Evolutionary conservation across 2,888 invertebrate genomes (phyloP).

Genomic region (Cephus spinipes): DNA sequence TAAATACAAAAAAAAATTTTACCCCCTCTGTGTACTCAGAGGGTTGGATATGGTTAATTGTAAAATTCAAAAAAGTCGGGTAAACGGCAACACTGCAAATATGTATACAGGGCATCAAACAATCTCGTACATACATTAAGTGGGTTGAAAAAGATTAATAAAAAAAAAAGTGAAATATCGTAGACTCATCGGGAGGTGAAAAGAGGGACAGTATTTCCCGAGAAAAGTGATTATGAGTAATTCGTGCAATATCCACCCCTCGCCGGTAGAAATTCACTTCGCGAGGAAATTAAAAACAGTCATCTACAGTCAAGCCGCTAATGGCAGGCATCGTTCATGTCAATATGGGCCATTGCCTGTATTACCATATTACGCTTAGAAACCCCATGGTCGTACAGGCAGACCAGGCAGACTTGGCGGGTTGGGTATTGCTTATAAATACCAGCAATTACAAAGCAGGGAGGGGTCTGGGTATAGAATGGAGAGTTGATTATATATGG

Average conservation of each 20-base stretch:
- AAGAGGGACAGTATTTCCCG: constrained; percentile 9
- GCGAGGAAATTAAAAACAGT: constrained; percentile 66
- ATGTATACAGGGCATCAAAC: not conserved
- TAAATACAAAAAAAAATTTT: not conserved
- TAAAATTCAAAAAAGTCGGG: not conserved
- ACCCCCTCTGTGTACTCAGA: not conserved
- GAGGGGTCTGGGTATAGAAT: constrained; percentile 34
- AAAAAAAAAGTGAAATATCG: not conserved
- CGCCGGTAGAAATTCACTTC: constrained; percentile 61
- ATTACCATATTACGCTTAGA: constrained; percentile 65
- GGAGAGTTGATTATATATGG: constrained; percentile 50
- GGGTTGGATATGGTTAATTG: not conserved
- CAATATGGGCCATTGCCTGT: constrained; percentile 67
- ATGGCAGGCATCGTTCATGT: constrained; percentile 66
- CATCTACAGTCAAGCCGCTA: constrained; percentile 55
- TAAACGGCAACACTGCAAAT: not conserved
- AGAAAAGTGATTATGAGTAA: constrained; percentile 60
- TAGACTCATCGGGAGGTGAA: not conserved
- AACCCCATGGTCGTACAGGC: constrained; percentile 26
- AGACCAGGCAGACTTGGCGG: constrained; percentile 10
- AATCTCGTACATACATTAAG: not conserved
- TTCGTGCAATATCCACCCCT: constrained; percentile 65
- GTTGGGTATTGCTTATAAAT: constrained; percentile 64
- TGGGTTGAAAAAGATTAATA: not conserved
- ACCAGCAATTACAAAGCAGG: constrained; percentile 63